These are phyloP conservation scores for Rhingia campestris DNA, from an alignment of 2,888 invertebrate species.

Conservation along the genomic window DNA sequence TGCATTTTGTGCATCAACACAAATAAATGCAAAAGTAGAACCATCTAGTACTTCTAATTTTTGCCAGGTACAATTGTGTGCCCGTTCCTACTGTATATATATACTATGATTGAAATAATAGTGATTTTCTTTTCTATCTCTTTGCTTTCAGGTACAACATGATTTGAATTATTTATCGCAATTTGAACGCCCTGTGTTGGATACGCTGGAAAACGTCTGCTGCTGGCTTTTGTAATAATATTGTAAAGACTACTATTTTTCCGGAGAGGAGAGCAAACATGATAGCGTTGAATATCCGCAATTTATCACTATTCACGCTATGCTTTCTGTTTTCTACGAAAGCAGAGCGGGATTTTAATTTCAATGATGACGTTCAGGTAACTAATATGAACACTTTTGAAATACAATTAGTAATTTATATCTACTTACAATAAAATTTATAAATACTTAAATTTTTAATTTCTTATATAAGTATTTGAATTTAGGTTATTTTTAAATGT, in stretches of 20 bases:
- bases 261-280: conserved; percentile 51
- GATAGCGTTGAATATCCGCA: conserved; percentile 52
- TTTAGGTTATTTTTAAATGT: too few species aligned
- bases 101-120: conserved; percentile 38
- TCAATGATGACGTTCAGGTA: conserved; percentile 67
- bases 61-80: conserved; percentile 25
- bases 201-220: conserved; percentile 25
- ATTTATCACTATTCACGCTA: conserved; percentile 50
- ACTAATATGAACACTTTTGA: conserved; percentile 4
- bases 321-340: conserved; percentile 59
- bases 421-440: too few species aligned
- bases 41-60: conserved; percentile 21
- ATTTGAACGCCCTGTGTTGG: conserved; percentile 39
- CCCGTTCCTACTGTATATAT: not conserved
- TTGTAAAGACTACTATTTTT: conserved; percentile 31
- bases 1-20: conserved; percentile 24
- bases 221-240: conserved; percentile 25
- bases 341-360: conserved; percentile 67
- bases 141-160: conserved; percentile 60
- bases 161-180: conserved; percentile 62
- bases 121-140: not conserved
- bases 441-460: too few species aligned
- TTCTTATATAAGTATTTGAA: too few species aligned
- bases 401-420: not conserved
- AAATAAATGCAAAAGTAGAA: not conserved